Evolutionary conservation across 2,113 vertebrate genomes (phyloP).

Genomic region (Myotis brandtii): DNA sequence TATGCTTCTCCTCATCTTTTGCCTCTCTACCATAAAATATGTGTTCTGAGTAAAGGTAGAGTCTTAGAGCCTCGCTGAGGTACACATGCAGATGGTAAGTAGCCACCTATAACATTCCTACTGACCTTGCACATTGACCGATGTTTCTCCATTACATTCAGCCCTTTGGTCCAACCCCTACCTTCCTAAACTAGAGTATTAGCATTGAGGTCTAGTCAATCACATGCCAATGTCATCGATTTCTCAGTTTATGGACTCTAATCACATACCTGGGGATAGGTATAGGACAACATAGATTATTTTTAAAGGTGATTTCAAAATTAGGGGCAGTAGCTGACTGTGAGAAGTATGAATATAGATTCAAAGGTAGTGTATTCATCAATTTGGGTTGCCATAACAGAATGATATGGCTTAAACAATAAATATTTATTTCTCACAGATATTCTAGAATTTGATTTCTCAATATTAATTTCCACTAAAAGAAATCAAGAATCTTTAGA

Average conservation of each 20-base stretch:
- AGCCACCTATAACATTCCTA: not conserved
- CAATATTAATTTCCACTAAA: not conserved
- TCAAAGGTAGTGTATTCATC: not conserved
- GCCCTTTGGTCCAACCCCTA: not conserved
- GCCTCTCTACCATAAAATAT: not conserved
- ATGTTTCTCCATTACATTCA: not conserved
- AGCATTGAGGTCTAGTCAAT: not conserved
- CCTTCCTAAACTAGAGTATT: not conserved
- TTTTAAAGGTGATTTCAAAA: not conserved
- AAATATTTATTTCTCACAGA: not conserved
- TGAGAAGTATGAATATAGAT: not conserved
- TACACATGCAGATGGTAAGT: not conserved
- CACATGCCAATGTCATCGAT: not conserved
- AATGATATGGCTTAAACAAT: not conserved
- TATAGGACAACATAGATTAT: not conserved
- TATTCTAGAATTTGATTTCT: not conserved
- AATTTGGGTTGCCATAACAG: not conserved
- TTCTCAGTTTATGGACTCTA: not conserved
- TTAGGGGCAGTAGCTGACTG: not conserved
- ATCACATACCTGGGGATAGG: not conserved
- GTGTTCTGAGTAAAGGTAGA: not conserved
- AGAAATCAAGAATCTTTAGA: not conserved
- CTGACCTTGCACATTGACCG: not conserved
- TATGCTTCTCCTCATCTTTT: not conserved
- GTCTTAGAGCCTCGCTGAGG: not conserved